Evolutionary conservation across 2,797 vertebrate species (phyloP), one percentile per base, ranked within the genome.

Genomic region (Microctenopoma stevenorrisi): DNA sequence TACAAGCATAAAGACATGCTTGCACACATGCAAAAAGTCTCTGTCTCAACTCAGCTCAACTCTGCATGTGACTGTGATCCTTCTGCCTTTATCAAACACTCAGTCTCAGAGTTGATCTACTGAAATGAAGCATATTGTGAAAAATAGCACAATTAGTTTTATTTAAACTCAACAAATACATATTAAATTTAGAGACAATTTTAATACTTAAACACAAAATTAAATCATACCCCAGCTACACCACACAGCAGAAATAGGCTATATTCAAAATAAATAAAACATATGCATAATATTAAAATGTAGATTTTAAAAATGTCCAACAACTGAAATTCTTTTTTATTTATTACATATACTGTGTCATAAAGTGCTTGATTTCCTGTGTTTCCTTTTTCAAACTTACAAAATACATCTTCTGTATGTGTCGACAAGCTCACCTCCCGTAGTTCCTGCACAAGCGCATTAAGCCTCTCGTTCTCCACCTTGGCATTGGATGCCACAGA

Each of bases 381-480:
- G 1, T 66, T 58, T 68, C 37, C 30, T 25, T 38, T n/a, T 14
- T 57, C 25, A 10, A 26, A 1, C 12, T 37, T 15, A 43, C 52
- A 28, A 13, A n/a, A 51, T 9, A 42, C 37, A 30, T 35, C 43
- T 0, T 48, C 5, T 4, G 5, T 14, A 7, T 26, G 22, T 5
- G 35, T 44, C 3, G n/a, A 55, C 14, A 1, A 5, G 4, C 76
- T 94, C 91, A 99, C 98, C 96, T 99, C 97, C 79, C 94, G 94
- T 44, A 98, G 91, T 52, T 98, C 97, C 85, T 96, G 95, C 57
- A 95, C 74, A 0, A 99, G 67, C 0, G 91, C 84, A 1, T 90
- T 95, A 74, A 99, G 95, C 61, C 95, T 93, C 82, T 99, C 97
- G 0, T 94, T 96, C 86, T 99, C 97, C 0, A 95, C 93, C 86